Conservation (phyloP, 2,797 vertebrate genomes). For the Dallia pectoralis region DNA sequence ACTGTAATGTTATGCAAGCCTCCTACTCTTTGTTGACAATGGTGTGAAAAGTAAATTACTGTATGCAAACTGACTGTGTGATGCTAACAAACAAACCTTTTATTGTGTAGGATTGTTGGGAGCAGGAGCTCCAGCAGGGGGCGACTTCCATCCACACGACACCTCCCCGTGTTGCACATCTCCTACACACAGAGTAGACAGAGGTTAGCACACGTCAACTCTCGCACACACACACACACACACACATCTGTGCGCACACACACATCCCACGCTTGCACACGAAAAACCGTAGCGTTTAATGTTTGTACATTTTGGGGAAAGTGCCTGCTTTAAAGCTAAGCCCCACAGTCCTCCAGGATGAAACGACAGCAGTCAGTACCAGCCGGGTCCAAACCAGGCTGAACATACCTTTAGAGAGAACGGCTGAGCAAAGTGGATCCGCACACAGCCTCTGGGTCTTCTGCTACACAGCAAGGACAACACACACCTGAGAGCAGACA, state of each 20-base stretch:
- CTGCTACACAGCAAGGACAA: conserved; percentile 56
- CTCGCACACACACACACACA: background rate
- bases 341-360: background rate
- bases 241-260: conserved; percentile 4
- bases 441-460: conserved; percentile 67
- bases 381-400: background rate
- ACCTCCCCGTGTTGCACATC: conserved; percentile 65
- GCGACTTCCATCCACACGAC: conserved; percentile 57
- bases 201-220: too few species aligned
- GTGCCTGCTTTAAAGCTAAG: background rate
- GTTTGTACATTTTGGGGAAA: background rate
- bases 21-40: background rate
- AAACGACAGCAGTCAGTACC: background rate
- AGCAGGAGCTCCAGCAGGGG: conserved; percentile 79
- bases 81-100: conserved; percentile 47
- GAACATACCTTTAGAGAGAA: conserved; percentile 86
- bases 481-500: conserved; percentile 52
- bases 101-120: conserved; percentile 74
- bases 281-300: background rate
- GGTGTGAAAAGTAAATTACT: background rate
- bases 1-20: background rate
- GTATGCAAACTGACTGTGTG: background rate
- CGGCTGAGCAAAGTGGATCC: conserved; percentile 84
- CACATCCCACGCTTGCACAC: background rate
- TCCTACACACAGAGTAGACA: conserved; percentile 71